Percentiles rank a stretch among this genome's conserved stretches.
These are phyloP conservation scores for Oscheius sp. DNA, from an alignment of 2,888 invertebrate genomes.

Conservation along the genomic window DNA sequence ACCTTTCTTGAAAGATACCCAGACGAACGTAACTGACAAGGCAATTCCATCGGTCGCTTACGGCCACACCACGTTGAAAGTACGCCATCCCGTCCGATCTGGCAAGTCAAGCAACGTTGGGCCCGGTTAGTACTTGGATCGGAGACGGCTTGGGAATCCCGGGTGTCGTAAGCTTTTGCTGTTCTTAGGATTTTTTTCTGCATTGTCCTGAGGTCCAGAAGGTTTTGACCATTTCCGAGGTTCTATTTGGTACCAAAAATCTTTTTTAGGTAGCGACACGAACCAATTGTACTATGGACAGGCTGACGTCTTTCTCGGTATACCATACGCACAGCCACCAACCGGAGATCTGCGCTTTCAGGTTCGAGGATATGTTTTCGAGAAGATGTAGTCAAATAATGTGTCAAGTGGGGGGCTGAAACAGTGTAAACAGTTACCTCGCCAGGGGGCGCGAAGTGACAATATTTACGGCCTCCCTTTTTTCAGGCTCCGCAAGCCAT, in stretches of 20 bases:
- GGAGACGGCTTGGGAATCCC: too few relatives aligned
- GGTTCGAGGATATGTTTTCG: conserved; percentile 29
- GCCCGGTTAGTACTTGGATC: too few relatives aligned
- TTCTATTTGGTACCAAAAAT: not conserved
- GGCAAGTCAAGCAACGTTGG: too few relatives aligned
- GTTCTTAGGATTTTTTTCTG: too few relatives aligned
- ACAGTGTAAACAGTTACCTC: conserved; percentile 2
- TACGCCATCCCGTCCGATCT: too few relatives aligned
- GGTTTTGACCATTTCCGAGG: not conserved
- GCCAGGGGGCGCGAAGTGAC: conserved; percentile 10
- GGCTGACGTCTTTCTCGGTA: conserved; percentile 61
- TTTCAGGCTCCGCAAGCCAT: conserved; percentile 25
- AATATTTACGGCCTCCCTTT: conserved; percentile 18
- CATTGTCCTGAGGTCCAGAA: too few relatives aligned
- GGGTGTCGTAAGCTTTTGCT: too few relatives aligned
- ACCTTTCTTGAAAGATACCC: too few relatives aligned
- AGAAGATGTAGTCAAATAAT: not conserved
- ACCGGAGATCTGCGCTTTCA: conserved; percentile 53
- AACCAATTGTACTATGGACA: conserved; percentile 56
- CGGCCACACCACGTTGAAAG: too few relatives aligned
- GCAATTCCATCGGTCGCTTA: too few relatives aligned
- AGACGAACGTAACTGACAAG: too few relatives aligned
- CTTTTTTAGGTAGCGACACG: conserved; percentile 47
- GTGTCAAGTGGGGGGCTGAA: not conserved
- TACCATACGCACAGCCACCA: conserved; percentile 63